Evolutionary conservation across 1,140 invertebrate species (phyloP).

Genomic region (Lithobius niger): DNA sequence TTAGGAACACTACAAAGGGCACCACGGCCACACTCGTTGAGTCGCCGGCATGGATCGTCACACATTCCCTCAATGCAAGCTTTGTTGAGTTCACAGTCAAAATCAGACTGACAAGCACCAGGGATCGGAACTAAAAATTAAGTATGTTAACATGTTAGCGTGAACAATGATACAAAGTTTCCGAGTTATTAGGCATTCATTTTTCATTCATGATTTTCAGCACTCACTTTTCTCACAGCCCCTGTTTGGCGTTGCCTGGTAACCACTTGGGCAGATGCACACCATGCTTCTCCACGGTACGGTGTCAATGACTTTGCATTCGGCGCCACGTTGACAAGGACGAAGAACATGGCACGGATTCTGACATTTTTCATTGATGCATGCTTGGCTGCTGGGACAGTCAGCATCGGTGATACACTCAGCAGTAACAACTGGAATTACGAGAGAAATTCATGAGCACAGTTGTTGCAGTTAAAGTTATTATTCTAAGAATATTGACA

Average conservation of each 20-base stretch:
- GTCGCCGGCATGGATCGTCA: conserved; percentile 62
- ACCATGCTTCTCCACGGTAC: conserved; percentile 67
- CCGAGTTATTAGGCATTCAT: no score
- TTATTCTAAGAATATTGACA: neutral
- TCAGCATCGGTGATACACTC: conserved; percentile 64
- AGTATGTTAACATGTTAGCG: no score
- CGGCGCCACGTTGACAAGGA: conserved; percentile 32
- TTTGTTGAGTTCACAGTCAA: conserved; percentile 68
- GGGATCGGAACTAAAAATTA: conserved; percentile 36
- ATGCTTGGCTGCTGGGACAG: conserved; percentile 62
- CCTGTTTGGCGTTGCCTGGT: conserved; percentile 57
- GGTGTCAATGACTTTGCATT: conserved; percentile 63
- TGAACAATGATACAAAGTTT: no score
- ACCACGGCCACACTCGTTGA: conserved; percentile 57
- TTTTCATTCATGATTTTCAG: no score
- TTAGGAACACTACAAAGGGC: conserved; percentile 69
- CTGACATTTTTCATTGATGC: conserved; percentile 59
- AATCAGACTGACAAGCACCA: conserved; percentile 72
- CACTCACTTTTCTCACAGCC: conserved; percentile 39
- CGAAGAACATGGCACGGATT: conserved; percentile 36
- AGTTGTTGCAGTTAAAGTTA: neutral
- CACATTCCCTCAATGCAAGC: conserved; percentile 75
- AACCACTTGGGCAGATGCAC: conserved; percentile 67
- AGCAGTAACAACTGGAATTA: conserved; percentile 27
- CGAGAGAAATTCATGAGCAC: neutral